Percentiles rank a stretch among this genome's conserved stretches.
phyloP scores from a whole-genome alignment of 2,113 vertebrate genomes.

The Spermophilus dauricus region DNA sequence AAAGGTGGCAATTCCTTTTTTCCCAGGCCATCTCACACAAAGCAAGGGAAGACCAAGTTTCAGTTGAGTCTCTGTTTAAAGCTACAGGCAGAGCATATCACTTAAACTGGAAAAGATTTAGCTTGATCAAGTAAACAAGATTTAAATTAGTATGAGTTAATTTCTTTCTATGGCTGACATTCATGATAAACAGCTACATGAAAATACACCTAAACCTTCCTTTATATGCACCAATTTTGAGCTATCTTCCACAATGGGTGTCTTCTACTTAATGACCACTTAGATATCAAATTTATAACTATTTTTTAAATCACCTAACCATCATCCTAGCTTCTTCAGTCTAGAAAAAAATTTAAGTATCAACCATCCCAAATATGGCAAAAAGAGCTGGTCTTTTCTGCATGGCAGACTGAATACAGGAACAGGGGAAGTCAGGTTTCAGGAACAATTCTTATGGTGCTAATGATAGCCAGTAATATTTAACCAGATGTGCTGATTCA shows the following conservation, averaged over 20 bases:
- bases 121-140: constrained; percentile 25
- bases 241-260: constrained; percentile 7
- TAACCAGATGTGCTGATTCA: constrained; percentile 36
- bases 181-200: constrained; percentile 45
- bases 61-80: constrained; percentile 47
- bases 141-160: constrained; percentile 30
- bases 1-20: background rate
- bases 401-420: background rate
- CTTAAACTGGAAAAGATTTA: constrained; percentile 33
- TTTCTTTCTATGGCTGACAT: constrained; percentile 2
- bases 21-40: background rate
- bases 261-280: background rate
- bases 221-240: constrained; percentile 7
- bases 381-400: constrained; percentile 28
- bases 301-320: constrained; percentile 22
- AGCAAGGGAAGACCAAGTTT: constrained; percentile 38
- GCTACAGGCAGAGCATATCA: constrained; percentile 30
- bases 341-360: background rate
- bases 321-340: constrained; percentile 4
- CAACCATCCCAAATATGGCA: constrained; percentile 30
- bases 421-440: background rate
- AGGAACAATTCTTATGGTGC: constrained; percentile 8
- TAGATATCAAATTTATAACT: constrained; percentile 16
- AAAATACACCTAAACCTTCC: constrained; percentile 26
- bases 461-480: constrained; percentile 38